These are phyloP conservation scores for Datnioides undecimradiatus DNA, from an alignment of 2,113 vertebrate genomes.

Conservation along the genomic window DNA sequence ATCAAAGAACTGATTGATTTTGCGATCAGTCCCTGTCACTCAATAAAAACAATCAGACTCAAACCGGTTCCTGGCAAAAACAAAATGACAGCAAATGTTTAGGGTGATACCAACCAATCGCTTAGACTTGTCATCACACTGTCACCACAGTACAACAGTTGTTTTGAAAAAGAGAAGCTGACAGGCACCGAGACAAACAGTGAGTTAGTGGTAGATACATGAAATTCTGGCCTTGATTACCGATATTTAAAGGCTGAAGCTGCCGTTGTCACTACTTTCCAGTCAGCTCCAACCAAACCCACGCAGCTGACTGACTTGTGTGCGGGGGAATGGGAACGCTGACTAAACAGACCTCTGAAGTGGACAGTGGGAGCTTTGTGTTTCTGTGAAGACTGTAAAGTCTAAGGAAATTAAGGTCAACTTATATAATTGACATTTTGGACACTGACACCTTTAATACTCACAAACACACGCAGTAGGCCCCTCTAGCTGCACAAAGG, in stretches of 20 bases:
- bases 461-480: not conserved
- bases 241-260: slow-evolving; percentile 29
- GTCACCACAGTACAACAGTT: not conserved
- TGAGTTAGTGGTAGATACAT: not conserved
- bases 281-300: slow-evolving; percentile 39
- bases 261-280: slow-evolving; percentile 48
- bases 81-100: not conserved
- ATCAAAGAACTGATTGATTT: not conserved
- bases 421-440: slow-evolving; percentile 29
- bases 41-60: not conserved
- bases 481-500: not conserved
- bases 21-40: not conserved
- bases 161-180: not conserved
- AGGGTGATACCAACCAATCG: not conserved
- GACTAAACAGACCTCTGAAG: slow-evolving; percentile 40
- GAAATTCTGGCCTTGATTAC: slow-evolving; percentile 22
- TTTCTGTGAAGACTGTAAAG: slow-evolving; percentile 34
- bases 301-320: slow-evolving; percentile 41
- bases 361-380: slow-evolving; percentile 51
- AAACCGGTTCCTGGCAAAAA: not conserved
- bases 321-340: slow-evolving; percentile 52
- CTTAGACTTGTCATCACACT: not conserved
- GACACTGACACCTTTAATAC: slow-evolving; percentile 31
- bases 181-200: not conserved
- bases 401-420: slow-evolving; percentile 41